These are phyloP conservation scores for Microctonus hyperodae DNA, from an alignment of 2,888 invertebrate genomes.

Conservation along the genomic window DNA sequence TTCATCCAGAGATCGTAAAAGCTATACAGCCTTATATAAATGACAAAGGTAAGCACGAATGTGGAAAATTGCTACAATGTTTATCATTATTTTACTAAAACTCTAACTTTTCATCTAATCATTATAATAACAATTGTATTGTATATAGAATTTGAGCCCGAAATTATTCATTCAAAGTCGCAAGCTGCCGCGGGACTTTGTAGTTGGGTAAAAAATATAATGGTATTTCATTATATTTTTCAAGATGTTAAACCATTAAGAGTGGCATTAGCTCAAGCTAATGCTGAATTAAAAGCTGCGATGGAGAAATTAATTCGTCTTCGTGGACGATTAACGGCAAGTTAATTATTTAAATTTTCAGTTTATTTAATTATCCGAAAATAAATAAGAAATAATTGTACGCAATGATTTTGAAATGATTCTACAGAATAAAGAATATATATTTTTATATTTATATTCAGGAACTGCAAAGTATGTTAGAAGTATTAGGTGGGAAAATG, in stretches of 20 bases:
- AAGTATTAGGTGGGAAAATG: slow-evolving; percentile 79
- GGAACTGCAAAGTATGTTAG: slow-evolving; percentile 81
- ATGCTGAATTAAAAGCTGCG: slow-evolving; percentile 83
- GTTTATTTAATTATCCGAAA: not conserved
- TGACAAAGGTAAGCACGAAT: slow-evolving; percentile 55
- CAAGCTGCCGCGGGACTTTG: slow-evolving; percentile 92
- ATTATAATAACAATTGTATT: slow-evolving; percentile 15
- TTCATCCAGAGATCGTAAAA: slow-evolving; percentile 86
- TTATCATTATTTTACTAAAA: slow-evolving; percentile 18
- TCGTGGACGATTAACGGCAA: slow-evolving; percentile 73
- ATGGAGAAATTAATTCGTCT: slow-evolving; percentile 80
- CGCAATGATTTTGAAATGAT: slow-evolving; percentile 6
- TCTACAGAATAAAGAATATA: too few relatives aligned
- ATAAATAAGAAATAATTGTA: not conserved
- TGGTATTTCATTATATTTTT: slow-evolving; percentile 88
- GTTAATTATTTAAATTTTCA: too few relatives aligned
- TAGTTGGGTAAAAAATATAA: slow-evolving; percentile 93
- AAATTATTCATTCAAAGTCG: slow-evolving; percentile 85
- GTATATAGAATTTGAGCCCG: slow-evolving; percentile 79
- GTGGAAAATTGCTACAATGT: not conserved
- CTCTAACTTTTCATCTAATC: slow-evolving; percentile 11
- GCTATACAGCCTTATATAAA: slow-evolving; percentile 69
- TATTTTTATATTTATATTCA: slow-evolving; percentile 47
- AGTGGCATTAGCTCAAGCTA: slow-evolving; percentile 83
- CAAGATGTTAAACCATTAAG: slow-evolving; percentile 93